Percentiles rank a stretch among this genome's conserved stretches.
These are phyloP conservation scores for Echinometra lucunter DNA, from an alignment of 53 echinoderm and acorn worm genomes.

Conservation along the genomic window DNA sequence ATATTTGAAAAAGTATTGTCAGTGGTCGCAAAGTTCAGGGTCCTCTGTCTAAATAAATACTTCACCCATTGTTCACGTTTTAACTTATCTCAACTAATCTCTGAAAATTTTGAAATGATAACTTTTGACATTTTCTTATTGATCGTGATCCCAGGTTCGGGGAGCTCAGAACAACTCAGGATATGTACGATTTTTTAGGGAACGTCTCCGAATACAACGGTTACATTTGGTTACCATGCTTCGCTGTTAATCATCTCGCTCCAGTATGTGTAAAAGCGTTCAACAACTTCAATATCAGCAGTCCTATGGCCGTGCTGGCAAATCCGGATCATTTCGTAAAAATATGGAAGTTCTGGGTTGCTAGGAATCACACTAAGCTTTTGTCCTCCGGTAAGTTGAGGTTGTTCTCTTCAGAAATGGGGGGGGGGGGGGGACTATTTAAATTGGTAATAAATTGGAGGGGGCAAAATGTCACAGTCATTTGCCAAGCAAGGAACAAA, in stretches of 20 bases:
- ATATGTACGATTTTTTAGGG: constrained; percentile 35
- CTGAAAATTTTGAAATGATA: not conserved
- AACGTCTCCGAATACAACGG: constrained; percentile 57
- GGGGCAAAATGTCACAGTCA: too few species aligned
- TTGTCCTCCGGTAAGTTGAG: constrained; percentile 38
- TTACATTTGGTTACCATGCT: constrained; percentile 61
- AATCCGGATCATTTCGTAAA: constrained; percentile 60
- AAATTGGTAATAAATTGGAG: too few species aligned
- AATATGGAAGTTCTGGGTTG: constrained; percentile 51
- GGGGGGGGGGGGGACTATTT: too few species aligned
- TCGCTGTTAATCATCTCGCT: constrained; percentile 3
- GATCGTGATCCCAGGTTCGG: not conserved
- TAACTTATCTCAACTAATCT: too few species aligned
- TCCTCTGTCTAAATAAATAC: too few species aligned
- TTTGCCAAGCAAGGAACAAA: too few species aligned
- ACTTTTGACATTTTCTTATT: not conserved
- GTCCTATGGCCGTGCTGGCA: constrained; percentile 2
- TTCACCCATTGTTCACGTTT: too few species aligned
- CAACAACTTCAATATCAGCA: constrained; percentile 59
- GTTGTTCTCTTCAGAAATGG: too few species aligned
- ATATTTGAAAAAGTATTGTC: too few species aligned
- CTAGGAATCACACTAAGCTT: constrained; percentile 39
- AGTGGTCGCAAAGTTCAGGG: too few species aligned
- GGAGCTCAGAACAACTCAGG: constrained; percentile 35
- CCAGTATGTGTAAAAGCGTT: constrained; percentile 48